Evolutionary conservation across 2,888 invertebrate genomes (phyloP).

Genomic region (Graphium colonna): DNA sequence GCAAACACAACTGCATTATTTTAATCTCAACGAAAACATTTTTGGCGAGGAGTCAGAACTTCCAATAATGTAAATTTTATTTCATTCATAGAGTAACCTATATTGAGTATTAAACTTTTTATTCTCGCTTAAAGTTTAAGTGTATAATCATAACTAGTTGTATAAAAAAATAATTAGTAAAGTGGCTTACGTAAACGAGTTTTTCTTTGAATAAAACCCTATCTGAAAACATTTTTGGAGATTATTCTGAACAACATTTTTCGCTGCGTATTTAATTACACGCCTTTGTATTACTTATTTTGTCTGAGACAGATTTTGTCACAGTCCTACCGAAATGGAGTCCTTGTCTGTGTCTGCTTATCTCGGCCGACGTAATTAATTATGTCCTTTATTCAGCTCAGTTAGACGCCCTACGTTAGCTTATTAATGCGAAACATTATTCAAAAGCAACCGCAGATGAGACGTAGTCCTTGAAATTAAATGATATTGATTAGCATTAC

Average conservation of each 20-base stretch:
- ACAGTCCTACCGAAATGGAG: constrained; percentile 47
- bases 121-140: no score
- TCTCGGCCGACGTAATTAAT: constrained; percentile 61
- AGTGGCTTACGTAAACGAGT: no score
- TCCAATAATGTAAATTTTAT: constrained; percentile 28
- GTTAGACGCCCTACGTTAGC: constrained; percentile 59
- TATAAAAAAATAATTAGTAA: no score
- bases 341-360: constrained; percentile 45
- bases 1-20: constrained; percentile 17
- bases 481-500: constrained; percentile 48
- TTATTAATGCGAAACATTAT: constrained; percentile 74
- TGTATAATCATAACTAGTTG: no score
- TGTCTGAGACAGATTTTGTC: constrained; percentile 16
- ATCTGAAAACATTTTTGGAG: neutral
- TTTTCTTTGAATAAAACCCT: no score
- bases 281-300: constrained; percentile 7
- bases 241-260: neutral
- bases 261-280: neutral
- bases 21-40: constrained; percentile 36
- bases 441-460: constrained; percentile 70
- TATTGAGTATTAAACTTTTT: neutral
- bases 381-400: constrained; percentile 57
- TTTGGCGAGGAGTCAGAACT: constrained; percentile 47
- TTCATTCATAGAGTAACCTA: constrained; percentile 3
- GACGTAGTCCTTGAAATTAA: constrained; percentile 54